Conservation (phyloP, 23 tunicate genomes). For the Ciona savignyi region DNA sequence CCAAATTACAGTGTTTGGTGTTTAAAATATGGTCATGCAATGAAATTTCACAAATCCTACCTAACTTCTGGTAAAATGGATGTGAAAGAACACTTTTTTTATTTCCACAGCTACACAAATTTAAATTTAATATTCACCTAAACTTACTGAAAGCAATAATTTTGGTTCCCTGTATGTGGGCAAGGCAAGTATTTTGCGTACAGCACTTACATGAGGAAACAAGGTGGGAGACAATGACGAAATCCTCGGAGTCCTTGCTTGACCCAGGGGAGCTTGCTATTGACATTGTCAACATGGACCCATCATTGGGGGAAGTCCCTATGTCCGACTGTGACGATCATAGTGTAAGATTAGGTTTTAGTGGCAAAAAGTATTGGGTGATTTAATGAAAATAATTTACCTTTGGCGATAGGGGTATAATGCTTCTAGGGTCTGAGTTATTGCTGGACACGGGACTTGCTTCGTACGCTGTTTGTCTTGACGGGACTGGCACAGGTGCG, state of each 20-base stretch:
- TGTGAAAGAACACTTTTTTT: too few species aligned
- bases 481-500: constrained; percentile 80
- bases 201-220: constrained; percentile 29
- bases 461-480: constrained; percentile 4
- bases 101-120: too few species aligned
- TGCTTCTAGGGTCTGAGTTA: constrained; percentile 65
- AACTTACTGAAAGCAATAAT: too few species aligned
- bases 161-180: too few species aligned
- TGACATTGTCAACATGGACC: constrained; percentile 32
- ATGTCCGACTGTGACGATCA: constrained; percentile 4
- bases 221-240: constrained; percentile 63
- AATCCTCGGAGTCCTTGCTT: constrained; percentile 62
- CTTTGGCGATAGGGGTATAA: constrained; percentile 58
- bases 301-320: constrained; percentile 17
- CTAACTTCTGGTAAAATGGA: too few species aligned
- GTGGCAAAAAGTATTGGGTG: too few species aligned
- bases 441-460: constrained; percentile 59
- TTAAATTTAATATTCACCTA: too few species aligned
- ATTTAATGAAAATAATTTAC: constrained; percentile 12
- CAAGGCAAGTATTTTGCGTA: too few species aligned
- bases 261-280: constrained; percentile 29
- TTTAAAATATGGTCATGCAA: too few species aligned
- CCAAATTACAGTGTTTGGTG: too few species aligned
- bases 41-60: too few species aligned
- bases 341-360: too few species aligned